Evolutionary conservation across 2,888 invertebrate species (phyloP).

Genomic region (Orthonychiurus folsomi): DNA sequence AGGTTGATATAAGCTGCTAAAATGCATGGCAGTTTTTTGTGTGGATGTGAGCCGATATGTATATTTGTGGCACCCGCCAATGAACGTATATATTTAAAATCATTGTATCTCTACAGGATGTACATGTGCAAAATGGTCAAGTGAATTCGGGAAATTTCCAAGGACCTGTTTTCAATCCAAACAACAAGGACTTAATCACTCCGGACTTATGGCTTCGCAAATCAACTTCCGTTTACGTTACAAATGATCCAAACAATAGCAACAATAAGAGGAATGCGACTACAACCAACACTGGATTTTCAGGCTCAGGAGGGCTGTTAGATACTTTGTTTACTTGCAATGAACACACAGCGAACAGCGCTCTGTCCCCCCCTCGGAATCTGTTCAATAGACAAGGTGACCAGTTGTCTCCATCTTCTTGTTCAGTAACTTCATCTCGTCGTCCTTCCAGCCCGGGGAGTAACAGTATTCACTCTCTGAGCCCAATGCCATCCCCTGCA

Average conservation of each 20-base stretch:
- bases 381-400: too few species aligned
- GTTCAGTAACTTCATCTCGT: background rate
- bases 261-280: too few species aligned
- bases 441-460: background rate
- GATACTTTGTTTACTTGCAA: background rate
- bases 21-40: too few species aligned
- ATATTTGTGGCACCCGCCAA: too few species aligned
- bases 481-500: background rate
- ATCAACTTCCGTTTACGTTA: background rate
- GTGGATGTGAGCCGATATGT: too few species aligned
- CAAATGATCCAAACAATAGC: background rate
- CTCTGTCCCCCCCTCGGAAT: background rate
- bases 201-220: slow-evolving; percentile 29
- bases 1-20: too few species aligned
- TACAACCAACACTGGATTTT: background rate
- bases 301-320: background rate
- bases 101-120: too few species aligned
- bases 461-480: background rate
- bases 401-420: background rate
- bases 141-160: too few species aligned
- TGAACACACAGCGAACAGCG: background rate
- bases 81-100: too few species aligned
- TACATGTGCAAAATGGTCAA: too few species aligned
- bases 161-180: too few species aligned
- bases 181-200: slow-evolving; percentile 24